Evolutionary conservation across 2,113 vertebrate genomes (phyloP), one percentile per base, ranked within the genome.

Genomic region (Phylloscopus trochiloides): DNA sequence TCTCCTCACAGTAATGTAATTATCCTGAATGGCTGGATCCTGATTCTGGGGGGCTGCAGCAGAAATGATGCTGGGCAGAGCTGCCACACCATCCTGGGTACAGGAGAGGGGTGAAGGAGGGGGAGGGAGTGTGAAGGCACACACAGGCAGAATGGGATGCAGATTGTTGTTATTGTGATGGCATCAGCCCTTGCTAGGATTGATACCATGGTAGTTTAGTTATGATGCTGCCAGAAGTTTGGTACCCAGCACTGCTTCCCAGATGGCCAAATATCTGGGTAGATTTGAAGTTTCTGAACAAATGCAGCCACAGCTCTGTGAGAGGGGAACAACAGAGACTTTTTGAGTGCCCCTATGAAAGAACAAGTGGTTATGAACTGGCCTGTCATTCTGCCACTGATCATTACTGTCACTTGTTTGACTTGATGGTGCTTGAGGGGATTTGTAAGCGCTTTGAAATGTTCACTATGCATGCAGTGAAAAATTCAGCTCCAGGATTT

Each of bases 361-460:
- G 93, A 86, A 63, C 48, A 73, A 94, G 83, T 63, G 83, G 47
- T 83, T 83, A 83, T 88, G 90, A 93, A 86, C 81, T 59, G 82
- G 67, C 62, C 55, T 96, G 78, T 93, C 92, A 92, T 90, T 93
- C 78, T 90, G 93, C 63, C 85, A 59, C 78, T 90, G 71, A 66
- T 90, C 3, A 17, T 96, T 91, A 80, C 26, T 71, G 78, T 92
- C 90, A 83, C 36, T 87, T 70, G 26, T 90, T 86, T 83, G 91
- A 88, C 77, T 91, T 76, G 84, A 47, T 8, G 4, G 67, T 90
- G 88, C 95, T 92, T 74, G 63, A 34, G 42, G 61, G 47, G 38
- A 70, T 90, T 93, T 86, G 34, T 83, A 47, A 86, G 74, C 21
- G 0, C 55, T 95, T 63, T 47, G 90, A 94, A 88, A 86, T 76